Evolutionary conservation across 2,888 invertebrate genomes (phyloP).

Genomic region (Taphrorychus bicolor): DNA sequence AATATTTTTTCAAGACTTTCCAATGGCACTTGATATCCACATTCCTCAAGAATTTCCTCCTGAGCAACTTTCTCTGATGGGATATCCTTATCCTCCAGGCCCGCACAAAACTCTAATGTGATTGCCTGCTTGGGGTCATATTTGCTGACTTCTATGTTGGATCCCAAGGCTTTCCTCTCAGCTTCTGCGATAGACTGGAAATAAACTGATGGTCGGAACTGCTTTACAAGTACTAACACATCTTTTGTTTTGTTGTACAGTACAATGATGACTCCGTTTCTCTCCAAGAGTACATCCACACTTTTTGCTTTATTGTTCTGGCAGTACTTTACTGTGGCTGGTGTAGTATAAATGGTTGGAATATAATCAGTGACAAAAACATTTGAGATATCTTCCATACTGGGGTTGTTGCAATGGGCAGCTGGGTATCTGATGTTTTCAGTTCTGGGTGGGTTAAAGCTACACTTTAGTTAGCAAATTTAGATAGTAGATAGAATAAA

Average conservation of each 20-base stretch:
- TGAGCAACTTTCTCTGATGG: conserved; percentile 76
- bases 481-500: too few relatives aligned
- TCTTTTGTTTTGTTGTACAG: conserved; percentile 79
- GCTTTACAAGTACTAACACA: conserved; percentile 82
- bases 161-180: conserved; percentile 62
- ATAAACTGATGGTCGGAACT: conserved; percentile 90
- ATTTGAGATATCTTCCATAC: conserved; percentile 53
- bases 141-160: conserved; percentile 65
- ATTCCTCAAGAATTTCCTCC: conserved; percentile 90
- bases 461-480: too few relatives aligned
- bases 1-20: conserved; percentile 69
- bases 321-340: conserved; percentile 72
- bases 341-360: conserved; percentile 69
- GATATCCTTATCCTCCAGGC: conserved; percentile 84
- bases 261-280: conserved; percentile 84
- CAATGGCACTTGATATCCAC: conserved; percentile 82
- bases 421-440: too few relatives aligned
- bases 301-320: conserved; percentile 75
- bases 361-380: conserved; percentile 54
- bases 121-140: conserved; percentile 75
- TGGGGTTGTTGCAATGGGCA: neutral
- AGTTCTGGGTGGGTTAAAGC: too few relatives aligned
- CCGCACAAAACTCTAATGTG: conserved; percentile 91
- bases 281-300: conserved; percentile 81
- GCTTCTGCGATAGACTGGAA: conserved; percentile 67